Conservation (phyloP, 1,140 invertebrate species). For the Spodoptera frugiperda region DNA sequence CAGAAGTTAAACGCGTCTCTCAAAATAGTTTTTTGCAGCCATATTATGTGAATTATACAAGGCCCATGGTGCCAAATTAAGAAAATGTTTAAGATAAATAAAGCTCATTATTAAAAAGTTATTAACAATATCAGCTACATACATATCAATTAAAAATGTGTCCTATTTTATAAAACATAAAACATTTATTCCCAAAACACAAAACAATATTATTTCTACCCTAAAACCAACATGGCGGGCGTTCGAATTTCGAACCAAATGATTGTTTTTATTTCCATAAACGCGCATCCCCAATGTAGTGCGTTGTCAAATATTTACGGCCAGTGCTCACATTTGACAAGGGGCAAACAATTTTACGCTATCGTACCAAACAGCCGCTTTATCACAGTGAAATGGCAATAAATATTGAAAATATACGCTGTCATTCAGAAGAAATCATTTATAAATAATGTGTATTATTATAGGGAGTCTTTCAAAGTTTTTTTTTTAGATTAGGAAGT, state of each 20-base stretch:
- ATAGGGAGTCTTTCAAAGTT: not conserved
- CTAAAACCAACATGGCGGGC: constrained; percentile 5
- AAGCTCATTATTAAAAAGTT: no score
- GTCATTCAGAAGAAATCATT: constrained; percentile 24
- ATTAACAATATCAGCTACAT: no score
- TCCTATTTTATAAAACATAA: not conserved
- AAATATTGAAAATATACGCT: constrained; percentile 46
- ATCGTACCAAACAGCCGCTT: constrained; percentile 52
- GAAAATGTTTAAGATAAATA: no score
- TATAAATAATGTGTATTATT: constrained; percentile 3
- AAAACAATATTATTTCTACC: no score
- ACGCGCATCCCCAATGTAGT: constrained; percentile 24
- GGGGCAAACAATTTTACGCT: constrained; percentile 59
- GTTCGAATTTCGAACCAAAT: constrained; percentile 9
- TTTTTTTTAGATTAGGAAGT: no score
- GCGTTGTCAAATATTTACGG: constrained; percentile 61
- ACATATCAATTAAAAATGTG: no score
- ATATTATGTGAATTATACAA: no score
- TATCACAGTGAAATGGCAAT: constrained; percentile 48
- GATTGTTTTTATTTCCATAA: constrained; percentile 48
- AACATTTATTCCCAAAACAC: not conserved
- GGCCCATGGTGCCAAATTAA: no score
- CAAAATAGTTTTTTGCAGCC: no score
- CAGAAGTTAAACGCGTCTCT: no score
- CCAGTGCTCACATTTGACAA: constrained; percentile 52